phyloP scores from a whole-genome alignment of 1,140 invertebrate genomes.

The Drosophila prosaltans region DNA sequence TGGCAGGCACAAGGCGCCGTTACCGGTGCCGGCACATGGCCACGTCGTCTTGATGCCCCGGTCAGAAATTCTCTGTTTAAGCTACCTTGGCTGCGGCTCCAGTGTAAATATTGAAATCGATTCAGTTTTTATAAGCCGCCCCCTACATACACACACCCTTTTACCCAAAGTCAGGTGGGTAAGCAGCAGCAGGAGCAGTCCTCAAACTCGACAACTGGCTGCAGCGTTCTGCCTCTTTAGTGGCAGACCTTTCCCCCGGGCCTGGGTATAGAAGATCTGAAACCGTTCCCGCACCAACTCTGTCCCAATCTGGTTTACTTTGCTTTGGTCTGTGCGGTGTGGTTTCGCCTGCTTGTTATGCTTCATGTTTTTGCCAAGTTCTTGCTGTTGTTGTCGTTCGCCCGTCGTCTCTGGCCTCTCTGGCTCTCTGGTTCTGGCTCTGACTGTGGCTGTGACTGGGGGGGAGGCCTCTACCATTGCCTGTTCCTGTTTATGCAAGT shows the following conservation, averaged over 20 bases:
- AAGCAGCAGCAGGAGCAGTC: background rate
- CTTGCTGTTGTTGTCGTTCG: constrained; percentile 15
- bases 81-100: constrained; percentile 32
- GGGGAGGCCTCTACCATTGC: background rate
- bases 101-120: constrained; percentile 81
- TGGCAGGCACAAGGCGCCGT: no score
- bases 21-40: no score
- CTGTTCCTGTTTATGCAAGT: constrained; percentile 76
- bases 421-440: constrained; percentile 12
- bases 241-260: constrained; percentile 15
- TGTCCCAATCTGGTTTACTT: constrained; percentile 21
- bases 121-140: constrained; percentile 70
- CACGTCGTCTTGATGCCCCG: no score
- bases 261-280: constrained; percentile 6
- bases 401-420: constrained; percentile 8
- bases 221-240: constrained; percentile 8
- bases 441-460: constrained; percentile 1
- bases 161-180: constrained; percentile 39
- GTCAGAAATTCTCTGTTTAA: no score
- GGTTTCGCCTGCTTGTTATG: constrained; percentile 69
- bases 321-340: constrained; percentile 31
- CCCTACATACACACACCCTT: background rate
- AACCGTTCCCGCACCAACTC: constrained; percentile 2
- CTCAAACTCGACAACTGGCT: constrained; percentile 40
- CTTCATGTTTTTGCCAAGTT: constrained; percentile 77